Evolutionary conservation across 2,888 invertebrate genomes (phyloP).

Genomic region (Norana najaformis): DNA sequence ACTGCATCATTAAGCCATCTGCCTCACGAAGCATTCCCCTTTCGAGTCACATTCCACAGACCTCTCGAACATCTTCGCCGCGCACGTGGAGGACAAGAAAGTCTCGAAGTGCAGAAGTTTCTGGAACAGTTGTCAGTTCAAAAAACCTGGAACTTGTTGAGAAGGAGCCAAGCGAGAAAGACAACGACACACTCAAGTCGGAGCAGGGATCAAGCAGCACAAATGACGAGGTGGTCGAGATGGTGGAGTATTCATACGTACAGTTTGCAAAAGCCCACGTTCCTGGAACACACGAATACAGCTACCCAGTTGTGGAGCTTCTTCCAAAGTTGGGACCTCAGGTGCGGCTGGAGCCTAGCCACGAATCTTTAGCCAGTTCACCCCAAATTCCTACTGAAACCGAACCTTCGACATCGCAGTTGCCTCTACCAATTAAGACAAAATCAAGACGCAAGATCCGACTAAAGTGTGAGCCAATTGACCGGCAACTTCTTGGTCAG

Average conservation of each 20-base stretch:
- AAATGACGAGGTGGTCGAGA: slow-evolving; percentile 41
- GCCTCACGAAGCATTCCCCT: slow-evolving; percentile 15
- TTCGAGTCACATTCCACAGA: slow-evolving; percentile 10
- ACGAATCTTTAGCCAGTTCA: neutral
- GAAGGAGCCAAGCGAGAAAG: neutral
- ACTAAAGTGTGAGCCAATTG: slow-evolving; percentile 41
- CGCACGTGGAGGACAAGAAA: slow-evolving; percentile 18
- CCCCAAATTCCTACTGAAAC: neutral
- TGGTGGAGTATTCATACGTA: slow-evolving; percentile 68
- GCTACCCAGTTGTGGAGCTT: slow-evolving; percentile 72
- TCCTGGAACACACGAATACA: slow-evolving; percentile 80
- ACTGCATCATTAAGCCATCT: slow-evolving; percentile 20
- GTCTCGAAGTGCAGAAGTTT: neutral
- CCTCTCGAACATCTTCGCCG: neutral
- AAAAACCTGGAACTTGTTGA: neutral
- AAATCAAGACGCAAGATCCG: slow-evolving; percentile 52
- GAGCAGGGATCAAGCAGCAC: slow-evolving; percentile 32
- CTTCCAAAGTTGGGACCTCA: neutral
- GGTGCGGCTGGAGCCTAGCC: slow-evolving; percentile 7
- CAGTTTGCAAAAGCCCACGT: slow-evolving; percentile 68
- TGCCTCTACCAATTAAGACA: slow-evolving; percentile 61
- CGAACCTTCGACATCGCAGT: slow-evolving; percentile 54
- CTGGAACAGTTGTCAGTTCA: neutral
- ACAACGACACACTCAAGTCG: slow-evolving; percentile 33
- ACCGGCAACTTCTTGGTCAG: slow-evolving; percentile 39